Base-by-base conservation (phyloP, 1,140 invertebrate species). In the Planococcus citri region DNA sequence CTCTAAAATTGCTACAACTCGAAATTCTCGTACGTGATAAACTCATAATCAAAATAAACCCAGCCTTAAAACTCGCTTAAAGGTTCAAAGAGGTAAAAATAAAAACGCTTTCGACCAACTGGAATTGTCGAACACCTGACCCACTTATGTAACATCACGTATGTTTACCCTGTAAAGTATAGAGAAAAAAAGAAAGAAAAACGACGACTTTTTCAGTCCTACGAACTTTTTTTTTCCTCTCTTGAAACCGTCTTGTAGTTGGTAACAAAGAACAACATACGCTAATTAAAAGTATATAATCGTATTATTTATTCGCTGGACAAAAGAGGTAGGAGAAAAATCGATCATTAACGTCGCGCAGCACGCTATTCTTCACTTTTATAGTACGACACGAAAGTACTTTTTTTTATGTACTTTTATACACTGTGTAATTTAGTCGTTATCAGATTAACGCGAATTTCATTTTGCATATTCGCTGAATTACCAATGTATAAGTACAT, bases 281-380 rank as follows among this genome's bases (percentile, higher is more conserved):
- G 41, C n/a, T 51, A 51, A 51, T 51, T 51, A 51, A 51, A 51
- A 51, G 12, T 17, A 51, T 51, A 51, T 51, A 51, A 51, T 51
- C 41, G 41, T 20, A 51, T 51, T 33, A 33, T 33, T 33, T 33
- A 33, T 12, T 51, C 6, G 41, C 29, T 12, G 29, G 29, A 33
- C 41, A 51, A 51, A 6, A 14, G 41, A 51, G 12, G 41, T 17
- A 51, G n/a, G 17, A 37, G 17, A 51, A 14, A 20, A 17, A 51
- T 51, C 41, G 41, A 51, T 51, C 41, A 51, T 17, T 9, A 51
- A 3, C 41, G n/a, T 51, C n/a, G n/a, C 17, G 17, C 10, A 20
- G 41, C 41, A 51, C 41, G 41, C 41, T 51, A 51, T 51, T 51
- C n/a, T 51, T 51, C 41, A 20, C n/a, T 51, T 51, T 51, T 51